phyloP scores from a whole-genome alignment of 2,113 vertebrate genomes.

The Oplegnathus fasciatus region DNA sequence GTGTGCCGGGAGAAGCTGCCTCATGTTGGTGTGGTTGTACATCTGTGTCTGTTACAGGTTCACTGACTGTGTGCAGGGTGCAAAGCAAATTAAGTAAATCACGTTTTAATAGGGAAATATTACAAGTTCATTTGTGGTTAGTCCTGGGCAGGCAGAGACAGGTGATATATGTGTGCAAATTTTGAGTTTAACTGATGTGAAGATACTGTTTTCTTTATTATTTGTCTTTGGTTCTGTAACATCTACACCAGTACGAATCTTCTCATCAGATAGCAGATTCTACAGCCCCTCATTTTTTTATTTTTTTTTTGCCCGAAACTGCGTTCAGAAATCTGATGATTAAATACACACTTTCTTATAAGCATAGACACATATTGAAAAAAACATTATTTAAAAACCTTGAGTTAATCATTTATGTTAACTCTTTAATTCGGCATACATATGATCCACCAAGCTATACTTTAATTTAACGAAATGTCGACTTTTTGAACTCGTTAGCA shows the following conservation, averaged over 20 bases:
- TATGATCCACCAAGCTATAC: neutral
- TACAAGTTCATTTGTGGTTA: neutral
- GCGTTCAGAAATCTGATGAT: neutral
- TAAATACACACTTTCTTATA: fast-evolving
- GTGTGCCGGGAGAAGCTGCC: neutral
- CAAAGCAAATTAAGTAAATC: neutral
- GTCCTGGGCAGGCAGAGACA: neutral
- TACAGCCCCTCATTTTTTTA: neutral
- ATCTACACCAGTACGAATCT: neutral
- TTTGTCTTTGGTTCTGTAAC: neutral
- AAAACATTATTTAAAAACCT: neutral
- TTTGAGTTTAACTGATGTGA: too few relatives aligned
- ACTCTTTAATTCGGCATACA: neutral
- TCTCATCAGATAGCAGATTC: neutral
- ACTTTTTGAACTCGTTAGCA: too few relatives aligned
- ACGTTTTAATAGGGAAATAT: neutral
- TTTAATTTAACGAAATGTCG: neutral
- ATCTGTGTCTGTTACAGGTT: neutral
- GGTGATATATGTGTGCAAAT: neutral
- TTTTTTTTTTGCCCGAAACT: neutral
- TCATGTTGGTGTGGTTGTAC: neutral
- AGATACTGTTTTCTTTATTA: neutral
- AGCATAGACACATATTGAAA: neutral
- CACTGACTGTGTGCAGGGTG: neutral
- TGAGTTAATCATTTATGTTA: fast-evolving